These are phyloP conservation scores for Stegodyphus dumicola DNA, from an alignment of 1,140 invertebrate genomes.

Conservation along the genomic window DNA sequence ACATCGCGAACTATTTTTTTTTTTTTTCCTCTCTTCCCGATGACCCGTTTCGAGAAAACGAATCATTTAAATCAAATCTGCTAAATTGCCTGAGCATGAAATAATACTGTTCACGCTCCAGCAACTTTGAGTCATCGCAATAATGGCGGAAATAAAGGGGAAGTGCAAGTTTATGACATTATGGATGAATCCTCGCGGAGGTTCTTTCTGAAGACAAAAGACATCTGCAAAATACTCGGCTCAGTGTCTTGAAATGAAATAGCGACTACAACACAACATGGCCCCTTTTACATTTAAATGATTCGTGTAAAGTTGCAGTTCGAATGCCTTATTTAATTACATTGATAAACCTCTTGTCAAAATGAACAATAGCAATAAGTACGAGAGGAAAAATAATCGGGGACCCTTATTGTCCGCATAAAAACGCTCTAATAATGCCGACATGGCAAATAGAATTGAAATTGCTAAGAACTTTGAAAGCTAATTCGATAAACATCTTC, in stretches of 20 bases:
- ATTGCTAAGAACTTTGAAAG: constrained; percentile 19
- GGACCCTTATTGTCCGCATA: not conserved
- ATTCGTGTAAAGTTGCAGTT: constrained; percentile 17
- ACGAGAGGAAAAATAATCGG: constrained; percentile 24
- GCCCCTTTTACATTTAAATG: not conserved
- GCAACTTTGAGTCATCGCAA: too few relatives aligned
- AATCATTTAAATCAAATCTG: constrained; percentile 59
- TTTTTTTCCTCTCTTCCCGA: constrained; percentile 9
- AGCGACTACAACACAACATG: too few relatives aligned
- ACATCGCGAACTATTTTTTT: not conserved
- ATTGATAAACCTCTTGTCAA: constrained; percentile 8
- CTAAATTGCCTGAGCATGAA: constrained; percentile 51
- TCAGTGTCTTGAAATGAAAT: too few relatives aligned
- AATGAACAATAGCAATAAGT: not conserved
- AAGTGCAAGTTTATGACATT: too few relatives aligned
- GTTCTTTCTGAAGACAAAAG: too few relatives aligned
- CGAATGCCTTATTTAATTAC: constrained; percentile 1
- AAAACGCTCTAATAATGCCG: constrained; percentile 17
- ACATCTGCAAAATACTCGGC: too few relatives aligned
- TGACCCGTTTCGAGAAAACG: constrained; percentile 32
- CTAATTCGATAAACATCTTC: constrained; percentile 40
- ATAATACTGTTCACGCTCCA: constrained; percentile 32
- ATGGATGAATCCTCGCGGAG: too few relatives aligned
- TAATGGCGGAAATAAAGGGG: too few relatives aligned
- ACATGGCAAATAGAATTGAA: constrained; percentile 18